Conservation (phyloP, 30 jellyfish, hydroid and myxozoan species). For the Rhopilema esculentum region DNA sequence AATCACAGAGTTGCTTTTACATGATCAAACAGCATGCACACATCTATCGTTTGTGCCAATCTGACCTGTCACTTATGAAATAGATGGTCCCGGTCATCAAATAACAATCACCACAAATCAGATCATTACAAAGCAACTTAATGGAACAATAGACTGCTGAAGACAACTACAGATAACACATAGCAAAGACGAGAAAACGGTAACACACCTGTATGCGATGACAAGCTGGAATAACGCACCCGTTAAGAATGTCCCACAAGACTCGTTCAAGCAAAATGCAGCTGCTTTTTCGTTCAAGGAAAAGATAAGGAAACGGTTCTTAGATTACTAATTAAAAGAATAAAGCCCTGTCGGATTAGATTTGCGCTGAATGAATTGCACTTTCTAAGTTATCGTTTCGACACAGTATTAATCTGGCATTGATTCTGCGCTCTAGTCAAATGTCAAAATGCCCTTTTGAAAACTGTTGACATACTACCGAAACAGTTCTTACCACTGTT, state of each 20-base stretch:
- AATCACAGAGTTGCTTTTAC: too few species aligned
- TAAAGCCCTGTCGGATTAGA: conserved; percentile 11
- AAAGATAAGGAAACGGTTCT: conserved; percentile 1
- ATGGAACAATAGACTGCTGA: neutral
- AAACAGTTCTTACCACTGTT: neutral
- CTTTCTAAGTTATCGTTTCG: neutral
- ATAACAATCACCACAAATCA: neutral
- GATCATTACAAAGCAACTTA: neutral
- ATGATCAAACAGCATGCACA: too few species aligned
- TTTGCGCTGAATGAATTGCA: conserved; percentile 18
- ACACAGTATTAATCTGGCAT: conserved; percentile 13
- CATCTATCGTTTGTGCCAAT: neutral
- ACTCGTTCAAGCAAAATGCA: neutral
- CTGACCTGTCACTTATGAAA: neutral
- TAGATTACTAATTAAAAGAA: conserved; percentile 9
- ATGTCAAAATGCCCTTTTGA: conserved; percentile 1
- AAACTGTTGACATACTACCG: neutral
- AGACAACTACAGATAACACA: neutral
- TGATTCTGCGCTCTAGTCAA: conserved; percentile 1
- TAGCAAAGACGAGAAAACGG: neutral
- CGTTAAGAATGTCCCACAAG: neutral
- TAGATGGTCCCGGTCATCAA: neutral
- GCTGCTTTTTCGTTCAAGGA: conserved; percentile 6
- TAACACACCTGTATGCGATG: neutral
- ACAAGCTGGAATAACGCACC: neutral